phyloP scores from a whole-genome alignment of 2,113 vertebrate species.

The Crotalus viridis region DNA sequence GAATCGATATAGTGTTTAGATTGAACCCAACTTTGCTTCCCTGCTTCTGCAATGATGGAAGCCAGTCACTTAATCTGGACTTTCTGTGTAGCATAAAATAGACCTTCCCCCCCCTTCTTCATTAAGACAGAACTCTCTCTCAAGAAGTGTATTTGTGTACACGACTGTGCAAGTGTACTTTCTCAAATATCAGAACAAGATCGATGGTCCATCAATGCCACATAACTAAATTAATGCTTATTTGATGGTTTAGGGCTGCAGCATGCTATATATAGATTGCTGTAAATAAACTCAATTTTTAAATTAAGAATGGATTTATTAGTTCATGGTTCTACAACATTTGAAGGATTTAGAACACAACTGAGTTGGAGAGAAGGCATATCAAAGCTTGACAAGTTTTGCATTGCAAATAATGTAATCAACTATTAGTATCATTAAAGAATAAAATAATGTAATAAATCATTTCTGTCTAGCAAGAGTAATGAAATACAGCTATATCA shows the following conservation, averaged over 20 bases:
- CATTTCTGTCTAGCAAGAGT: neutral
- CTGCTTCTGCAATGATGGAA: neutral
- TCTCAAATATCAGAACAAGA: neutral
- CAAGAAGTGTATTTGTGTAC: neutral
- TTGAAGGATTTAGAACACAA: neutral
- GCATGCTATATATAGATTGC: neutral
- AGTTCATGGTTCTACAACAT: neutral
- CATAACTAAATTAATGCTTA: neutral
- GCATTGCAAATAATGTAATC: slow-evolving; percentile 1
- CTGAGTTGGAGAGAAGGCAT: neutral
- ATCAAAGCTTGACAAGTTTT: neutral
- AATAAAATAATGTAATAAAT: neutral
- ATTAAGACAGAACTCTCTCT: neutral
- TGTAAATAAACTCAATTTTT: neutral
- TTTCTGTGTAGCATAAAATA: neutral
- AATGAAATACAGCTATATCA: slow-evolving; percentile 4
- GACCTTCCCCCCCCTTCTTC: neutral
- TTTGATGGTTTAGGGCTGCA: neutral
- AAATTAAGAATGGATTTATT: neutral
- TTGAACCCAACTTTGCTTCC: neutral
- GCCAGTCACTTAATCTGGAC: neutral
- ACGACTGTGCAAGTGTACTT: neutral
- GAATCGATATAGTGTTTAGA: neutral
- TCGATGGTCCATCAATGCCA: neutral
- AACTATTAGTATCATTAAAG: neutral